Evolutionary conservation across 1,140 invertebrate species (phyloP).

Genomic region (Choristoneura fumiferana): DNA sequence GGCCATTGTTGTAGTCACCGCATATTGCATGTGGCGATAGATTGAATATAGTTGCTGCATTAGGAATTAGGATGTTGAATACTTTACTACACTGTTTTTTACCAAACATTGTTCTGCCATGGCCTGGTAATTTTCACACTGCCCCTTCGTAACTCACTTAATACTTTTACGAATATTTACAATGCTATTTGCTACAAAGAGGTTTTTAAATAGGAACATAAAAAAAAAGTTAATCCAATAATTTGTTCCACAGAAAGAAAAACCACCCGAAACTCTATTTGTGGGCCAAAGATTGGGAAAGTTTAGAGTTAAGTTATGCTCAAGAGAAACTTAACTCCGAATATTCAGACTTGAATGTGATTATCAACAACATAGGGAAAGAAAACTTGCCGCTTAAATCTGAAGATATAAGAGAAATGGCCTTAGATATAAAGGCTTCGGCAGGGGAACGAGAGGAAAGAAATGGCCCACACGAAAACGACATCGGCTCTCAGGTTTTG

Average conservation of each 20-base stretch:
- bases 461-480: constrained; percentile 23
- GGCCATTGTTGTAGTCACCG: too few relatives aligned
- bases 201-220: too few relatives aligned
- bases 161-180: too few relatives aligned
- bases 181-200: too few relatives aligned
- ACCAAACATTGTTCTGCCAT: too few relatives aligned
- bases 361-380: constrained; percentile 56
- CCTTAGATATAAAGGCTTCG: constrained; percentile 33
- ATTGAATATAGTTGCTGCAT: too few relatives aligned
- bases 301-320: constrained; percentile 55
- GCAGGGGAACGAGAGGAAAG: constrained; percentile 32
- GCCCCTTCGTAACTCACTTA: too few relatives aligned
- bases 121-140: too few relatives aligned
- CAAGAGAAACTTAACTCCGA: constrained; percentile 56
- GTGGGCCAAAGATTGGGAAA: constrained; percentile 91
- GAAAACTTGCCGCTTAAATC: constrained; percentile 49
- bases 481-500: constrained; percentile 27
- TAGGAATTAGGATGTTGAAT: too few relatives aligned
- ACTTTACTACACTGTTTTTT: too few relatives aligned
- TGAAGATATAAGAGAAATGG: constrained; percentile 37
- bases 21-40: too few relatives aligned
- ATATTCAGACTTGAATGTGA: constrained; percentile 55
- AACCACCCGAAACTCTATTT: constrained; percentile 91
- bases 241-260: constrained; percentile 79
- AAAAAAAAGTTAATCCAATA: constrained; percentile 15